These are phyloP conservation scores for Cylindroiulus punctatus DNA, from an alignment of 2,888 invertebrate species.

Conservation along the genomic window DNA sequence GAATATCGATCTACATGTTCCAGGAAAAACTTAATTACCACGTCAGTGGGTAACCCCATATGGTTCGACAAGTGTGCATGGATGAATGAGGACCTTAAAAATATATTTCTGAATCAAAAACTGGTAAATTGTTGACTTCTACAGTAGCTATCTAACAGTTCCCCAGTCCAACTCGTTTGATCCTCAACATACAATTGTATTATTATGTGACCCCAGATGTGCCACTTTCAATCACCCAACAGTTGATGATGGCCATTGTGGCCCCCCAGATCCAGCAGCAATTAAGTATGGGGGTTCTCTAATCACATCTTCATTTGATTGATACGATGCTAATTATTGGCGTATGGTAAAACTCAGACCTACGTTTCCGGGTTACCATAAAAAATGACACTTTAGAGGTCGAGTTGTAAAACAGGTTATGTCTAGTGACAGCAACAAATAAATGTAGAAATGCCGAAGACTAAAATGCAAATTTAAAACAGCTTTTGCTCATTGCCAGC, in stretches of 20 bases:
- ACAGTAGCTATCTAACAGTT: too few species aligned
- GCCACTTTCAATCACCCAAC: not conserved
- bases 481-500: not conserved
- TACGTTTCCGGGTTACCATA: not conserved
- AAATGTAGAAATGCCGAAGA: not conserved
- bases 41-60: too few species aligned
- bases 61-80: too few species aligned
- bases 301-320: not conserved
- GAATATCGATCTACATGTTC: too few species aligned
- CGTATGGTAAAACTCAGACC: not conserved
- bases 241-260: too few species aligned
- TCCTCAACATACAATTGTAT: too few species aligned
- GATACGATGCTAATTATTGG: not conserved
- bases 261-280: not conserved
- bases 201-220: not conserved
- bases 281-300: not conserved
- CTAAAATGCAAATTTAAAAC: not conserved
- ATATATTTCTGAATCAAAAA: too few species aligned
- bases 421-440: not conserved
- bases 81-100: too few species aligned
- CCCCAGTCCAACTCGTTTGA: too few species aligned
- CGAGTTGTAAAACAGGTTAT: not conserved
- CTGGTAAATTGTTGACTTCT: too few species aligned
- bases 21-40: too few species aligned
- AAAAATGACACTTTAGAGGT: not conserved